Evolutionary conservation across 2,797 vertebrate species (phyloP).

Genomic region (Chiloscyllium punctatum): DNA sequence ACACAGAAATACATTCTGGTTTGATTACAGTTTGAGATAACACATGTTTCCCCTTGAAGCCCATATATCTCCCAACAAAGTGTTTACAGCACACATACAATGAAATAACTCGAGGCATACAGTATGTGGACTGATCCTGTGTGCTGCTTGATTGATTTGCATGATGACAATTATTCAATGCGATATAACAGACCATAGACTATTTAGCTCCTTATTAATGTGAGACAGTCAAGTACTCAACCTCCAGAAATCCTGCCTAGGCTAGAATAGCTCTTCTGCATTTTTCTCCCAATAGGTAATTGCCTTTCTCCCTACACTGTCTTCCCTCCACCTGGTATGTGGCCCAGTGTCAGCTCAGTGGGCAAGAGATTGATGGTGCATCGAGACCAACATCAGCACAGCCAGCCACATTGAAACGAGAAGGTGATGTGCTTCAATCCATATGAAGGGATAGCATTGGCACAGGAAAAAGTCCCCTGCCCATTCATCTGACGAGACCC

Average conservation of each 20-base stretch:
- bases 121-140: neutral
- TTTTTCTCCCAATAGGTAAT: neutral
- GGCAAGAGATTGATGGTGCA: neutral
- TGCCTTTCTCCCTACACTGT: too few relatives aligned
- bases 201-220: neutral
- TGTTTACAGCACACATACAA: slow-evolving; percentile 1
- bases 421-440: neutral
- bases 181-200: neutral
- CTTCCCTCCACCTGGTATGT: neutral
- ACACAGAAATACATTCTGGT: slow-evolving; percentile 28
- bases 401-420: neutral
- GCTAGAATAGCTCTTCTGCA: neutral
- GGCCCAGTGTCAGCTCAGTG: neutral
- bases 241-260: neutral
- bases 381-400: neutral
- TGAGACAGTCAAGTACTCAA: neutral
- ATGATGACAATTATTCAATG: slow-evolving; percentile 4
- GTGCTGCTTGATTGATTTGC: neutral
- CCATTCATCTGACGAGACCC: too few relatives aligned
- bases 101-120: neutral
- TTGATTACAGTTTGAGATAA: slow-evolving; percentile 33
- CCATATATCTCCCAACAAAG: slow-evolving; percentile 10
- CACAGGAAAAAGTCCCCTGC: too few relatives aligned
- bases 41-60: slow-evolving; percentile 7
- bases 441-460: neutral